These are phyloP conservation scores for Epicampocera succincta DNA, from an alignment of 2,888 invertebrate genomes.

Conservation along the genomic window DNA sequence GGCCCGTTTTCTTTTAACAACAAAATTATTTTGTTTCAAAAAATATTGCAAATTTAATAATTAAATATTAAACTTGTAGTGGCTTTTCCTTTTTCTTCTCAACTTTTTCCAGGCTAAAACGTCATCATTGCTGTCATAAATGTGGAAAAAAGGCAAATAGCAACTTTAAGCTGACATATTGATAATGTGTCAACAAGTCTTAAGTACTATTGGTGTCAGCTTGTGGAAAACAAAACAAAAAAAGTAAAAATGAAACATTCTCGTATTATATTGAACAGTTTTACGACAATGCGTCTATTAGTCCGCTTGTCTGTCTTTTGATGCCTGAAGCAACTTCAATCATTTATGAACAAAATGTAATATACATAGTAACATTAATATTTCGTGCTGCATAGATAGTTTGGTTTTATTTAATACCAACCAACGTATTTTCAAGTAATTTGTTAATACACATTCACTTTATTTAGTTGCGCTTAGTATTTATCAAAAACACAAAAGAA, in stretches of 20 bases:
- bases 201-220: slow-evolving; percentile 51
- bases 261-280: slow-evolving; percentile 23
- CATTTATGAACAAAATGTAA: background rate
- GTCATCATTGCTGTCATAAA: background rate
- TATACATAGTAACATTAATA: slow-evolving; percentile 14
- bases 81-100: background rate
- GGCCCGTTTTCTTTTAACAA: too few relatives aligned
- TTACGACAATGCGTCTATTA: slow-evolving; percentile 25
- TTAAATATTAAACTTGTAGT: background rate
- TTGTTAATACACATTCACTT: background rate
- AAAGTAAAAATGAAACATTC: background rate
- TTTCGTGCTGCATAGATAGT: slow-evolving; percentile 19
- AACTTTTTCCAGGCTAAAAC: background rate
- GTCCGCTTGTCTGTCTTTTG: background rate
- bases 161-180: slow-evolving; percentile 58
- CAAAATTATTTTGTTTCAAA: too few relatives aligned
- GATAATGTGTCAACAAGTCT: slow-evolving; percentile 55
- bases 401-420: background rate
- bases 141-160: slow-evolving; percentile 16
- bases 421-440: background rate
- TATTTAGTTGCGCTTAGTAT: background rate
- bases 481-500: slow-evolving; percentile 13
- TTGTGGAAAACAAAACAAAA: slow-evolving; percentile 13
- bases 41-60: too few relatives aligned
- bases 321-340: slow-evolving; percentile 32